phyloP scores from a whole-genome alignment of 2,113 vertebrate species.

The Lepisosteus oculatus region DNA sequence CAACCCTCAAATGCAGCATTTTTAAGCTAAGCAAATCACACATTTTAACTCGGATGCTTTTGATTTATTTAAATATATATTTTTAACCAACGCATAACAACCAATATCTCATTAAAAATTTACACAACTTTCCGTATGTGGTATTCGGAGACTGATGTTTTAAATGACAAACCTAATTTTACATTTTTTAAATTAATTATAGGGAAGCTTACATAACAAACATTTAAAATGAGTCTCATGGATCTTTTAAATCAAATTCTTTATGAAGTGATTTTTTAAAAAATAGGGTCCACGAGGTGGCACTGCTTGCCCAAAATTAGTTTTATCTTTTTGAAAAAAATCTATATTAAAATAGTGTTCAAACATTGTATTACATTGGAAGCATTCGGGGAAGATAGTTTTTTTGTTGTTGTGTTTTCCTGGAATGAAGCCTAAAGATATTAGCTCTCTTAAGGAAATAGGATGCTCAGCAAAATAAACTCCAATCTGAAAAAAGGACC shows the following conservation, averaged over 20 bases:
- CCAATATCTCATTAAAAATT: too few species aligned
- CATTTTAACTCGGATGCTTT: too few species aligned
- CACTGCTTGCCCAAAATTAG: slow-evolving; percentile 89
- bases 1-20: too few species aligned
- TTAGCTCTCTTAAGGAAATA: background rate
- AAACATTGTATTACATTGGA: background rate
- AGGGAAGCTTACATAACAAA: slow-evolving; percentile 32
- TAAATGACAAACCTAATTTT: too few species aligned
- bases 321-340: slow-evolving; percentile 54
- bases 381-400: slow-evolving; percentile 14
- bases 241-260: slow-evolving; percentile 15
- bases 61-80: too few species aligned
- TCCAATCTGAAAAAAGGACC: slow-evolving; percentile 38
- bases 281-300: slow-evolving; percentile 83
- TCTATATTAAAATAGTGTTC: slow-evolving; percentile 33
- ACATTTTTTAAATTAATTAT: too few species aligned
- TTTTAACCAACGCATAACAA: too few species aligned
- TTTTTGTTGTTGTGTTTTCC: slow-evolving; percentile 14
- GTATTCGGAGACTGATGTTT: too few species aligned
- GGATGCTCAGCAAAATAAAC: background rate
- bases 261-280: slow-evolving; percentile 42
- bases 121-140: too few species aligned
- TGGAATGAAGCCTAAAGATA: slow-evolving; percentile 12
- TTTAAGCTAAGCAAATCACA: too few species aligned
- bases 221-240: slow-evolving; percentile 41